A percentile compares a stretch with the other conserved stretches of the same genome.
These are phyloP conservation scores for Hipparchia semele DNA, from an alignment of 2,888 invertebrate species.

Conservation along the genomic window DNA sequence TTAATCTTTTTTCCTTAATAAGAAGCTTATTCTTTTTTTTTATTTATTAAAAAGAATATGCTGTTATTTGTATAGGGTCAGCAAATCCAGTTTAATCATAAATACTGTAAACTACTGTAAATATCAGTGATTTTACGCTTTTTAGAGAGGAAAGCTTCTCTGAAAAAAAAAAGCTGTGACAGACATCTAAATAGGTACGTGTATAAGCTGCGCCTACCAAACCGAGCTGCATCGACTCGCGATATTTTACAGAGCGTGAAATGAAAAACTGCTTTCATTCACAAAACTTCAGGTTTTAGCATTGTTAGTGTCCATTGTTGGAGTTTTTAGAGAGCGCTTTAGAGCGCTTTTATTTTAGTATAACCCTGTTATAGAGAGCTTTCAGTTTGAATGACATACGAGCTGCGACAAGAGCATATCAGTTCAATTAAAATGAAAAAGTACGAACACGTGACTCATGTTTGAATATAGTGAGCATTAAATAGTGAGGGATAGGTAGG, in stretches of 20 bases:
- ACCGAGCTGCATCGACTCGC: not conserved
- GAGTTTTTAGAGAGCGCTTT: too few relatives aligned
- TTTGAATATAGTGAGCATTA: too few relatives aligned
- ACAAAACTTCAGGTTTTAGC: constrained; percentile 3
- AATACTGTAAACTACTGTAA: too few relatives aligned
- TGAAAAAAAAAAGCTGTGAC: not conserved
- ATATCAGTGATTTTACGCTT: too few relatives aligned
- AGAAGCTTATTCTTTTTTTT: too few relatives aligned
- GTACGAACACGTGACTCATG: not conserved
- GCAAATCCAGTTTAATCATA: too few relatives aligned
- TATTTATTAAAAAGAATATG: too few relatives aligned
- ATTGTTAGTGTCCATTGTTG: constrained; percentile 15
- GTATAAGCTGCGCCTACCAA: not conserved
- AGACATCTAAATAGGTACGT: not conserved
- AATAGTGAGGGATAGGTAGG: too few relatives aligned
- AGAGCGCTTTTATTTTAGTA: not conserved
- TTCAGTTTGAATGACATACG: constrained; percentile 5
- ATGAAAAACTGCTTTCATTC: constrained; percentile 25
- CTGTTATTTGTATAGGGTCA: too few relatives aligned
- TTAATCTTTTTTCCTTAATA: too few relatives aligned
- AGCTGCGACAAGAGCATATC: not conserved
- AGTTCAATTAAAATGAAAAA: not conserved
- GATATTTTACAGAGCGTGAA: constrained; percentile 16
- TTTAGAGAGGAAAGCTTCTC: not conserved
- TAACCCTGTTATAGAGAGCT: constrained; percentile 8